Evolutionary conservation across 1,140 invertebrate species (phyloP), one percentile per base, ranked within the genome.

Genomic region (Macrostomum lignano): DNA sequence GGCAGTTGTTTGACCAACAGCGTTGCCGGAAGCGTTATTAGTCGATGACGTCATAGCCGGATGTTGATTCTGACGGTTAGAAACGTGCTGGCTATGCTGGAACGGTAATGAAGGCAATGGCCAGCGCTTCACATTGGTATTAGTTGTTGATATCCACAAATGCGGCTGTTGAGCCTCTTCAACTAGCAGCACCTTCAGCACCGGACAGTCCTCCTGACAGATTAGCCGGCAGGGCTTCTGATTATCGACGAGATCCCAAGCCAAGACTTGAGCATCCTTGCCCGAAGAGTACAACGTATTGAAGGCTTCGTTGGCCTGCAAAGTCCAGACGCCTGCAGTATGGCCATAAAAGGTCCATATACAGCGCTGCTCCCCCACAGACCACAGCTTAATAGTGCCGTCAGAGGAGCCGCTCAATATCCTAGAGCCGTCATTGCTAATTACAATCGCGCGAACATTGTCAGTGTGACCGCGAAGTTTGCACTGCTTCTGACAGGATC

Each of bases 371-470:
- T 88, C 78, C 3, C 79, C 79, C 30, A 98, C 55, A 21, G 78
- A 88, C 91, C 91, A 98, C 3, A 98, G 58, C 58, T 88, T 78
- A 22, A 98, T 86, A 1, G 79, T 88, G 25, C 84, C 86, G 63
- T 98, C 91, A 1, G 84, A 93, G 52, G 86, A 93, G 2, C 81
- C 88, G 3, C 84, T 94, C 3, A 98, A 64, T 42, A 63, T 60
- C 52, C 65, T 60, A 28, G 67, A 44, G 10, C 84, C 88, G 63
- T 96, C 88, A 47, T 71, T 67, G 46, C 86, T 94, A 3, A 98
- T 65, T 30, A 88, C 70, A 42, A 98, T 58, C 23, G 75, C 72
- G 57, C 91, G 81, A 13, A 98, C 82, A 61, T 96, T 98, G 53
- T 96, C 91, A 2, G 74, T 68, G 55, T 98, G 91, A n/a, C 82